Base-by-base conservation (phyloP, 2,888 invertebrate genomes). In the Priocnemis perturbator region DNA sequence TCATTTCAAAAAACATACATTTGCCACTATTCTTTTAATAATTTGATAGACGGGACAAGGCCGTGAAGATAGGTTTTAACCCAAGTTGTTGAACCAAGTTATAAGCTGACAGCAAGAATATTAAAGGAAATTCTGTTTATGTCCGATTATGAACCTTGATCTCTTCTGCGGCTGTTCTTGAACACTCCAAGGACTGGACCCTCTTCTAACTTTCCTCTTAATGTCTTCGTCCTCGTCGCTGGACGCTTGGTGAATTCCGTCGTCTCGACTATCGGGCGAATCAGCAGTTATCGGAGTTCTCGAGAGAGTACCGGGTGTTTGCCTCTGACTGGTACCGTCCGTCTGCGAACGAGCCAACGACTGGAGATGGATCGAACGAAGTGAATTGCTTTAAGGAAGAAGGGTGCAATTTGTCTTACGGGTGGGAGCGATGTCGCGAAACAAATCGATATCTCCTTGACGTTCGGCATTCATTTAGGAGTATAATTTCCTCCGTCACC, bases 301-400 rank as follows among this genome's bases (percentile, higher is more conserved):
- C 30, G 85, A 86, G 45, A 79, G 75, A 73, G 82, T 87, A 15
- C 79, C 77, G n/a, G 84, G 85, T 19, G 83, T 81, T n/a, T 78
- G 79, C 55, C 82, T 71, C 66, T 82, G 85, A 71, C 86, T 87
- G 77, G 83, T 88, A 74, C 81, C 84, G 68, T 87, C 88, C 70
- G 85, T 87, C 88, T 89, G 74, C 44, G 37, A 73, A 55, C 14
- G 66, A 64, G 23, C 58, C 2, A 23, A 9, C 21, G 37, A 48
- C 21, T 17, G 20, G 44, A 19, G 47, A 55, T 20, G 53, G 19
- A 59, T 59, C 21, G 21, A 55, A 67, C 53, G 56, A 67, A 60
- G 56, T 52, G n/a, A 17, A 50, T 19, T 26, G 9, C 17, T 11
- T 37, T 37, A 11, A 64, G n/a, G 21, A 7, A 20, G 11, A 23